Evolutionary conservation across 2,797 vertebrate genomes (phyloP).

Genomic region (Syngnathus acus): DNA sequence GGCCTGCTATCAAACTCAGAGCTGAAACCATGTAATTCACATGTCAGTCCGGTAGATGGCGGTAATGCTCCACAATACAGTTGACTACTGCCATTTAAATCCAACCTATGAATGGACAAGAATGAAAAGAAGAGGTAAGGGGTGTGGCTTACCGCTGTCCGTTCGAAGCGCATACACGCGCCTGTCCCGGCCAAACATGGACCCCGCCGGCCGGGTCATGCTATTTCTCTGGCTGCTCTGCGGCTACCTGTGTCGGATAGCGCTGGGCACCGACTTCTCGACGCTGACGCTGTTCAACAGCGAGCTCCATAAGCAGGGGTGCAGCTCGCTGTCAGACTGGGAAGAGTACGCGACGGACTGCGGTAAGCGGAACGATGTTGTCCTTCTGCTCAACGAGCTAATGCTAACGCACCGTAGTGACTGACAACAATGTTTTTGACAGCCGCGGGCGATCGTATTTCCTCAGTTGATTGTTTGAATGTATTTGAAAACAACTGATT

Average conservation of each 20-base stretch:
- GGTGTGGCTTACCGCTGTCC: neutral
- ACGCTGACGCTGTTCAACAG: constrained; percentile 71
- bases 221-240: constrained; percentile 57
- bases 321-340: constrained; percentile 72
- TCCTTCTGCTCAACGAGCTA: neutral
- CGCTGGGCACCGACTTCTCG: constrained; percentile 66
- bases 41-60: neutral
- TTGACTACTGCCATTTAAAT: neutral
- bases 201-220: constrained; percentile 65
- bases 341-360: constrained; percentile 75
- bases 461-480: neutral
- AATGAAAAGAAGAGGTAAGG: neutral
- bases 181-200: constrained; percentile 63
- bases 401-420: neutral
- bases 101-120: neutral
- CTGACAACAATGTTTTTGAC: neutral
- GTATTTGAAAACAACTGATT: neutral
- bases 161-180: neutral
- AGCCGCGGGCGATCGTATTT: neutral
- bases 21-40: neutral
- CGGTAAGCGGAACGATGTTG: constrained; percentile 53
- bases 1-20: neutral
- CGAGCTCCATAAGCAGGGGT: constrained; percentile 72
- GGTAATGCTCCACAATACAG: neutral
- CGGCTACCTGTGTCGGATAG: constrained; percentile 32